These are phyloP conservation scores for Egretta garzetta DNA, from an alignment of 2,113 vertebrate species.

Conservation along the genomic window DNA sequence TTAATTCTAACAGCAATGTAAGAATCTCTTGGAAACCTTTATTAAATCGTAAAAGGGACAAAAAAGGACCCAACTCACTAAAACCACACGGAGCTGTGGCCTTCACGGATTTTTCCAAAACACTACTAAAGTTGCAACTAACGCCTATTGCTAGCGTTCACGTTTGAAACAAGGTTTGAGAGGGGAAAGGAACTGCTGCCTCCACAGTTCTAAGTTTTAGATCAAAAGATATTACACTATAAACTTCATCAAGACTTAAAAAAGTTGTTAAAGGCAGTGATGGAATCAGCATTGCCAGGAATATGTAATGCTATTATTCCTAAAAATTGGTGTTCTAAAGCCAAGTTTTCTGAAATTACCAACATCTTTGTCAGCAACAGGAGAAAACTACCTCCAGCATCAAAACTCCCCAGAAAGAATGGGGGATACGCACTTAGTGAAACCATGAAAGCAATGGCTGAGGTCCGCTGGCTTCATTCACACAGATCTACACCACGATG, in stretches of 20 bases:
- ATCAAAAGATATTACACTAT: neutral
- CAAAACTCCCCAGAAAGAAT: neutral
- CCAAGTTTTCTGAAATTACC: neutral
- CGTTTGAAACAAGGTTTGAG: fast-evolving
- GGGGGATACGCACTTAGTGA: neutral
- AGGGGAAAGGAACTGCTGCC: neutral
- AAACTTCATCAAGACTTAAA: neutral
- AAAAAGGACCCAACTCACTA: neutral
- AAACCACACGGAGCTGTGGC: neutral
- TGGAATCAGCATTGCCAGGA: neutral
- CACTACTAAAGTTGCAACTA: neutral
- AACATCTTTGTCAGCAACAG: neutral
- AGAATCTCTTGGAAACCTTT: neutral
- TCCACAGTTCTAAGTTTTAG: neutral
- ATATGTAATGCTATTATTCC: neutral
- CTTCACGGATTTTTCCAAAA: neutral
- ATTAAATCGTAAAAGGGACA: neutral
- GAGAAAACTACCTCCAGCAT: neutral
- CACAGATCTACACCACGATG: neutral
- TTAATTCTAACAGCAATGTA: neutral
- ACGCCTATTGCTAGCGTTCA: neutral
- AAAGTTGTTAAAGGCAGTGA: neutral
- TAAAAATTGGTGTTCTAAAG: neutral
- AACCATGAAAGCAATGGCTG: neutral
- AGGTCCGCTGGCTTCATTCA: neutral